A percentile compares a stretch with the other conserved stretches of the same genome.
Conservation (phyloP, 1,140 invertebrate species). For the Drosophila bifasciata region DNA sequence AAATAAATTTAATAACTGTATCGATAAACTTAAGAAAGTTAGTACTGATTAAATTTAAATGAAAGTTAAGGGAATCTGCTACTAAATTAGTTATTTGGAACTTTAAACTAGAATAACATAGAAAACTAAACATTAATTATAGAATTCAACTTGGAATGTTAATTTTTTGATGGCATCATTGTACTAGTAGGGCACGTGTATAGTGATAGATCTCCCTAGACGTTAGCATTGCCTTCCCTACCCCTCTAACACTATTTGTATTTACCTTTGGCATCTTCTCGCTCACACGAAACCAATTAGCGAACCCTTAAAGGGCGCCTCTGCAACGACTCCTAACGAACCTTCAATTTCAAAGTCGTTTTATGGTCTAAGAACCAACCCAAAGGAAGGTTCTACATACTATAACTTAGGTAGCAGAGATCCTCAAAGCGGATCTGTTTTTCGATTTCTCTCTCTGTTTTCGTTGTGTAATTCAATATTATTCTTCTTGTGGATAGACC, state of each 20-base stretch:
- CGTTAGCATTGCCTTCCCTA: too few species aligned
- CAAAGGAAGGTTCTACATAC: conserved; percentile 5
- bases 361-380: conserved; percentile 29
- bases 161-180: conserved; percentile 3
- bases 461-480: conserved; percentile 75
- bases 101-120: too few species aligned
- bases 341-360: conserved; percentile 46
- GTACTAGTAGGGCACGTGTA: neutral
- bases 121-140: neutral
- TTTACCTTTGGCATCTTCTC: conserved; percentile 1
- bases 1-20: too few species aligned
- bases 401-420: conserved; percentile 58
- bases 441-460: conserved; percentile 21
- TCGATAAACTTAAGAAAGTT: too few species aligned
- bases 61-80: too few species aligned
- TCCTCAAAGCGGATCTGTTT: conserved; percentile 27
- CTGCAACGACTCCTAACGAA: conserved; percentile 30
- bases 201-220: too few species aligned
- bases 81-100: too few species aligned
- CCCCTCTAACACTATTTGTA: too few species aligned
- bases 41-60: too few species aligned
- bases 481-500: conserved; percentile 57
- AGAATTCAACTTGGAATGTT: conserved; percentile 1
- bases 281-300: conserved; percentile 60
- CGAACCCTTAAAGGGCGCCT: conserved; percentile 40